Evolutionary conservation across 2,113 vertebrate species (phyloP), one percentile per base, ranked within the genome.

Genomic region (Aldabrachelys gigantea): DNA sequence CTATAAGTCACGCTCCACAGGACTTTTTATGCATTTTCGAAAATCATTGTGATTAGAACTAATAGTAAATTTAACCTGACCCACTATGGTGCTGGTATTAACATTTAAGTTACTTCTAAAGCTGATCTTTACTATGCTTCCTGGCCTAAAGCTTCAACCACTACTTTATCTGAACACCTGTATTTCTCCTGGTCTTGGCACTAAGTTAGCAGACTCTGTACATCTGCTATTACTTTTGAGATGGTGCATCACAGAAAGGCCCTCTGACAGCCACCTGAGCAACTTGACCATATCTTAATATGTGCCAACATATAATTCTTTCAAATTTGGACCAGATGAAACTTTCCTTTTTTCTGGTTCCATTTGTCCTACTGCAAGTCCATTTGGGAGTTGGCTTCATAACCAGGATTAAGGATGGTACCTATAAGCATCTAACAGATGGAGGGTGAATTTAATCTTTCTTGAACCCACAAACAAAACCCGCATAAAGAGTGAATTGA

Each of bases 321-420:
- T 65, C 91, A 95, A 95, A 96, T 91, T 47, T 90, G 92, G 93
- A 93, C 89, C 96, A 97, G 91, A 89, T 95, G 88, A 95, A 96
- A 90, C 38, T 49, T 19, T 78, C 80, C 87, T 84, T 88, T 87
- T 72, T 86, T 88, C 85, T 92, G 57, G 81, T 93, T 83, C 83
- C 80, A 54, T 35, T 90, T 81, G 52, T 96, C 82, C 25, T 38
- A 76, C 90, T 84, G 79, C 24, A 80, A 80, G 84, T 44, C 92
- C 84, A 82, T 69, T 50, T 65, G 89, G 84, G 75, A 95, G 78
- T 22, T 88, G 82, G 82, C 57, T 86, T 80, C 78, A 27, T n/a
- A 79, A 29, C 54, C 75, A 91, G 78, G 31, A 57, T 91, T 75
- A 41, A 78, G 80, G 91, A n/a, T 50, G 69, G 75, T 84, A 89